Conservation (phyloP, 2,113 vertebrate species). For the mouse (Mus musculus) region DNA sequence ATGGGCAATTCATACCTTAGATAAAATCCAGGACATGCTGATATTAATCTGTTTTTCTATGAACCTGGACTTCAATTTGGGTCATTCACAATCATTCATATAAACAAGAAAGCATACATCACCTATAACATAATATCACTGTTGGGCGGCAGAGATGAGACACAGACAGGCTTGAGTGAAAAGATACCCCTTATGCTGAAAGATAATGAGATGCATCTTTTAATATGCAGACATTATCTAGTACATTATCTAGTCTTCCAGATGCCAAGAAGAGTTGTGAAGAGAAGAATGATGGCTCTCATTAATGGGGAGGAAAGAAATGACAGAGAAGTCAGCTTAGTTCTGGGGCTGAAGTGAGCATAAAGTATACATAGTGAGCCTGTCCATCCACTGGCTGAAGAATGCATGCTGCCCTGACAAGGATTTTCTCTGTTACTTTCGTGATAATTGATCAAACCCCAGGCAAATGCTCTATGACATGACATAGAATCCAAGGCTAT, state of each 20-base stretch:
- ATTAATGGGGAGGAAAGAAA: background rate
- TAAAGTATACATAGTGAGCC: background rate
- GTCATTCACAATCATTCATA: background rate
- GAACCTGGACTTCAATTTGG: background rate
- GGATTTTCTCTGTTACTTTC: conserved; percentile 72
- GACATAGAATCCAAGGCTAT: conserved; percentile 8
- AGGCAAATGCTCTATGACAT: background rate
- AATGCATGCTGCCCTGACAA: conserved; percentile 52
- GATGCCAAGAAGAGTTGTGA: background rate
- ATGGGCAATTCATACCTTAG: background rate
- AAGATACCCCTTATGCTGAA: background rate
- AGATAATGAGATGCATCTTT: background rate
- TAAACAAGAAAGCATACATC: background rate
- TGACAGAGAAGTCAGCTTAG: background rate
- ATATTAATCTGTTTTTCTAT: background rate
- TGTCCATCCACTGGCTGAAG: conserved; percentile 28
- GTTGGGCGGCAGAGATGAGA: background rate
- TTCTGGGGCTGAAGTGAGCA: background rate
- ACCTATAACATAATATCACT: background rate
- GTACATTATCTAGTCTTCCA: background rate
- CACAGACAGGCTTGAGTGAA: background rate
- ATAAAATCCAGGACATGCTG: conserved; percentile 10
- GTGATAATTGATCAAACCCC: conserved; percentile 66
- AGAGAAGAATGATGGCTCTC: background rate
- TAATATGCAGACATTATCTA: background rate